Evolutionary conservation across 2,888 invertebrate genomes (phyloP).

Genomic region (Drosophila kuntzei): DNA sequence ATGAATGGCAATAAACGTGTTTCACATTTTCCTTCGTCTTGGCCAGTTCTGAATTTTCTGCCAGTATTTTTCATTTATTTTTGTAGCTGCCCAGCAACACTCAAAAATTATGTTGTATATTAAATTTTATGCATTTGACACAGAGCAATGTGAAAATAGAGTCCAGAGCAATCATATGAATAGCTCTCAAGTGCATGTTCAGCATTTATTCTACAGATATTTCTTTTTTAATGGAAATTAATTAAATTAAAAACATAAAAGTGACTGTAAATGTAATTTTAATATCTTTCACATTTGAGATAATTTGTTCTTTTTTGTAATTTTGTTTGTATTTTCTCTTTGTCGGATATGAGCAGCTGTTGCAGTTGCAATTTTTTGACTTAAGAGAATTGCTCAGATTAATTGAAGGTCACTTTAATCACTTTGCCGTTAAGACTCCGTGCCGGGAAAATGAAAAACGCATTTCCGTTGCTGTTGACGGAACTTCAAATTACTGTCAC

Average conservation of each 20-base stretch:
- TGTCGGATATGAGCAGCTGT: slow-evolving; percentile 17
- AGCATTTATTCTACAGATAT: neutral
- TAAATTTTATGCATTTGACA: slow-evolving; percentile 36
- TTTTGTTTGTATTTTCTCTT: slow-evolving; percentile 14
- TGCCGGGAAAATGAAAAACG: slow-evolving; percentile 7
- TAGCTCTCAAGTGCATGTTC: slow-evolving; percentile 9
- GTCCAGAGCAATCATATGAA: neutral
- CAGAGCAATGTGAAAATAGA: neutral
- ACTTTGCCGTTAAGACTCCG: slow-evolving; percentile 23
- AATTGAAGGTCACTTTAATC: slow-evolving; percentile 58
- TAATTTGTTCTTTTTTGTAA: neutral
- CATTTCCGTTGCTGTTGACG: slow-evolving; percentile 35
- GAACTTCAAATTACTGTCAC: slow-evolving; percentile 35
- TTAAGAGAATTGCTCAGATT: slow-evolving; percentile 28
- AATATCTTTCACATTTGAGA: slow-evolving; percentile 9
- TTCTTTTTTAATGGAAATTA: slow-evolving; percentile 26
- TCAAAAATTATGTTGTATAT: slow-evolving; percentile 47
- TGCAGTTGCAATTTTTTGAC: slow-evolving; percentile 32
- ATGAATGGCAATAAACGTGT: slow-evolving; percentile 81
- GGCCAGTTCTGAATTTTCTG: slow-evolving; percentile 27
- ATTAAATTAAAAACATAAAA: slow-evolving; percentile 32
- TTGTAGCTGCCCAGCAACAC: slow-evolving; percentile 16
- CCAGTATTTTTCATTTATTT: slow-evolving; percentile 59
- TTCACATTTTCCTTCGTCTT: slow-evolving; percentile 71
- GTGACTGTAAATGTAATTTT: neutral